These are phyloP conservation scores for Xestia xanthographa DNA, from an alignment of 2,888 invertebrate genomes.

Conservation along the genomic window DNA sequence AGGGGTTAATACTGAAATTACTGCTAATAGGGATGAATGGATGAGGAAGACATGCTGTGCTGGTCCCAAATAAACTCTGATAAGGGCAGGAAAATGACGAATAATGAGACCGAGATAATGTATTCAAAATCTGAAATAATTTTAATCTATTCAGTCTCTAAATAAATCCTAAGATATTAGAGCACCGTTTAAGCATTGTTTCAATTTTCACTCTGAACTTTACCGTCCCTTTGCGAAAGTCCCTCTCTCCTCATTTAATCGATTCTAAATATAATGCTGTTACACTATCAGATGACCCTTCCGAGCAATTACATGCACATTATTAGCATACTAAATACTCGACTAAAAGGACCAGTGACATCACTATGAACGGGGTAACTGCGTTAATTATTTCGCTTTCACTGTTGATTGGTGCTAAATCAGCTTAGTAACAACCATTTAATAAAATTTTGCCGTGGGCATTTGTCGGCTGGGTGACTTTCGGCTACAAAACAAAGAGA, in stretches of 20 bases:
- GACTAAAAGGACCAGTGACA: constrained; percentile 29
- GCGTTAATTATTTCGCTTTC: constrained; percentile 47
- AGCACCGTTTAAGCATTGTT: neutral
- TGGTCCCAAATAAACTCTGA: neutral
- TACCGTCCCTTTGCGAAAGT: constrained; percentile 10
- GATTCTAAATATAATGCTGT: constrained; percentile 22
- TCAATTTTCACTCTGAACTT: constrained; percentile 9
- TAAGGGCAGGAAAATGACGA: neutral
- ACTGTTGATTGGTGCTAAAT: constrained; percentile 42
- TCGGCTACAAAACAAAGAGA: neutral
- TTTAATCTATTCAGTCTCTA: neutral
- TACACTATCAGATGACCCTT: constrained; percentile 37
- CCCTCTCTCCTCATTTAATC: constrained; percentile 25
- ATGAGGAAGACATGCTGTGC: too few relatives aligned
- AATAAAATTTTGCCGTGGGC: constrained; percentile 17
- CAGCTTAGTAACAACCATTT: constrained; percentile 7
- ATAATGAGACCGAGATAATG: neutral
- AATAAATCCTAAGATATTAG: neutral
- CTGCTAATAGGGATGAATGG: too few relatives aligned
- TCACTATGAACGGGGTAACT: constrained; percentile 16
- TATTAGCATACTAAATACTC: constrained; percentile 41
- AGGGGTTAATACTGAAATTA: too few relatives aligned
- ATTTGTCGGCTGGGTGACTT: constrained; percentile 19
- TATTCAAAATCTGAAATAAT: neutral
- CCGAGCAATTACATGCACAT: constrained; percentile 40